These are phyloP conservation scores for Beris chalybata DNA, from an alignment of 2,888 invertebrate species.

Conservation along the genomic window DNA sequence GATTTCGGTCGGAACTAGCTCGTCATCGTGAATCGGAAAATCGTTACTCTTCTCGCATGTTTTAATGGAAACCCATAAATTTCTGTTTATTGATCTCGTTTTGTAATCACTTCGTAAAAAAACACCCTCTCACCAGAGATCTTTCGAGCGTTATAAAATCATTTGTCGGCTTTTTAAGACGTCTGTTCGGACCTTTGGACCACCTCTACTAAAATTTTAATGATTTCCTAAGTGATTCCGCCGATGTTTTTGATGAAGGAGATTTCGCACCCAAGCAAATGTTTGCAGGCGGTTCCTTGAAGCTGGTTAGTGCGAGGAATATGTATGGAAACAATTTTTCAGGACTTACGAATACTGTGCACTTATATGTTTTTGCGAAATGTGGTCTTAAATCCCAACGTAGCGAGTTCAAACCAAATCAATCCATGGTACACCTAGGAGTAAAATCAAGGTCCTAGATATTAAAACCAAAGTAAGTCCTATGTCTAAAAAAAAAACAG, in stretches of 20 bases:
- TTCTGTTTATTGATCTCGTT: conserved; percentile 21
- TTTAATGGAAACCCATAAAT: conserved; percentile 25
- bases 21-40: too few relatives aligned
- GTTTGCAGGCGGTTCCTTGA: conserved; percentile 1
- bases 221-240: conserved; percentile 25
- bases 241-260: conserved; percentile 15
- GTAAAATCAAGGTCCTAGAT: too few relatives aligned
- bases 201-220: conserved; percentile 22
- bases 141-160: conserved; percentile 25
- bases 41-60: not conserved
- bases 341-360: not conserved
- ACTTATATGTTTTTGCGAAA: too few relatives aligned
- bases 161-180: conserved; percentile 20
- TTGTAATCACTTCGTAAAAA: conserved; percentile 14
- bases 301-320: not conserved
- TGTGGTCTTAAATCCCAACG: too few relatives aligned
- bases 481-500: too few relatives aligned
- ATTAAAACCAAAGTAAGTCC: too few relatives aligned
- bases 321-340: conserved; percentile 4
- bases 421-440: too few relatives aligned
- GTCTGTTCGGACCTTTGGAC: conserved; percentile 4
- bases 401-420: too few relatives aligned
- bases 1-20: too few relatives aligned
- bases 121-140: conserved; percentile 1
- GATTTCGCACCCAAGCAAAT: conserved; percentile 25